Evolutionary conservation across 2,888 invertebrate species (phyloP), one percentile per base, ranked within the genome.

Genomic region (Chesias legatella): DNA sequence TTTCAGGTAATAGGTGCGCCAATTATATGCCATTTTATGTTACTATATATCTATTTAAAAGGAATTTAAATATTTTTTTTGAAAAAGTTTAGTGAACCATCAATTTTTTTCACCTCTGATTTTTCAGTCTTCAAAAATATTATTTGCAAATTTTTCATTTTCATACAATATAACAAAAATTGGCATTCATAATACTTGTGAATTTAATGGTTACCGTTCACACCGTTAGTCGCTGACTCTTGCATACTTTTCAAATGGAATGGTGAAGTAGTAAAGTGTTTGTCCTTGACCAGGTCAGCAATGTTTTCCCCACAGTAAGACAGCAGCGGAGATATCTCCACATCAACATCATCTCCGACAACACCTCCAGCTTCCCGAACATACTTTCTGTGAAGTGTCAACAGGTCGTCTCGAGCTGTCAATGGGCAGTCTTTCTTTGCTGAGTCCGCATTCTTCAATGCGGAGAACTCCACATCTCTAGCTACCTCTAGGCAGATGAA

Each of bases 401-500:
- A 90, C 6, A 98, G 79, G 64, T 96, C 95, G 21, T 91, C 90
- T 33, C 93, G 89, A 1, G 97, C 95, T 0, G 98, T 98, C 0
- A 92, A 92, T 0, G 99, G 96, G 42, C 97, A 98, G 79, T 99
- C 98, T 67, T 96, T 95, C 24, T 94, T 94, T 0, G 91, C 94
- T 0, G 92, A 89, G 71, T 98, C 95, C 0, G 95, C 91, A 79
- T 99, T 99, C 73, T 99, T 99, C 53, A 99, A 80, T 0, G 99
- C 98, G 58, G 98, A 97, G 73, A 99, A 99, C 74, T 99, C 99
- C 45, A 95, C 94, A 56, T 95, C 94, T 29, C 99, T 91, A 0
- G 94, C 91, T 0, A 96, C 95, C 82, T 99, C 98, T 92, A 98
- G 95, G 4, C 96, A 96, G 7, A 95, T 96, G 67, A 99, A 96